Conservation (phyloP, 2,113 vertebrate genomes). For the Rhea americana region DNA sequence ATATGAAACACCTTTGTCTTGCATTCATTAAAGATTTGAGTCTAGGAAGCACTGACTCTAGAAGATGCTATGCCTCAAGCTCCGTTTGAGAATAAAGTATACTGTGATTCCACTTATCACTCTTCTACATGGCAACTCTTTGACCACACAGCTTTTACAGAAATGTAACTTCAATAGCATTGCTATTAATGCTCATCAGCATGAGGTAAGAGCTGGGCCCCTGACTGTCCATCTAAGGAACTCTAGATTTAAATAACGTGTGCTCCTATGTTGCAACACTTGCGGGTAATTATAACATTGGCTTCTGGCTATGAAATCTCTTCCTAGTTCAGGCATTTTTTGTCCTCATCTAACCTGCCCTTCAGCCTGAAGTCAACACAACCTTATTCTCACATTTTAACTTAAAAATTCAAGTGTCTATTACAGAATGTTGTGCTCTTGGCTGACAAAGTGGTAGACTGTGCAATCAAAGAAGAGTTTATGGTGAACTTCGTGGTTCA, state of each 20-base stretch:
- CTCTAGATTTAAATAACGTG: neutral
- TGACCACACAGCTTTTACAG: neutral
- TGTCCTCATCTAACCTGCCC: neutral
- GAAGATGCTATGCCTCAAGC: neutral
- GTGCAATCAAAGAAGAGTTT: neutral
- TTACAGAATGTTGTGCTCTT: neutral
- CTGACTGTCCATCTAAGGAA: fast-evolving
- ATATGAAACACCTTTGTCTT: neutral
- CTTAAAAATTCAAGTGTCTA: neutral
- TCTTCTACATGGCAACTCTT: neutral
- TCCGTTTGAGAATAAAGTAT: neutral
- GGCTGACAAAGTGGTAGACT: neutral
- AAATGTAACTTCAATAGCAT: neutral
- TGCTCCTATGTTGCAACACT: neutral
- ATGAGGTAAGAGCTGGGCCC: fast-evolving
- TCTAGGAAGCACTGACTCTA: neutral
- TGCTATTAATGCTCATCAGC: neutral
- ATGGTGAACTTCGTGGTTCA: neutral
- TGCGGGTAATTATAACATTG: neutral
- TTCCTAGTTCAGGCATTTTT: neutral
- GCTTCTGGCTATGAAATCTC: neutral
- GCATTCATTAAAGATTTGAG: neutral
- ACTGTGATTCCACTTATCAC: neutral
- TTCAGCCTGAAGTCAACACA: neutral
- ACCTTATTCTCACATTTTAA: neutral